Conservation (phyloP, 2,888 invertebrate species). For the Laothoe populi region DNA sequence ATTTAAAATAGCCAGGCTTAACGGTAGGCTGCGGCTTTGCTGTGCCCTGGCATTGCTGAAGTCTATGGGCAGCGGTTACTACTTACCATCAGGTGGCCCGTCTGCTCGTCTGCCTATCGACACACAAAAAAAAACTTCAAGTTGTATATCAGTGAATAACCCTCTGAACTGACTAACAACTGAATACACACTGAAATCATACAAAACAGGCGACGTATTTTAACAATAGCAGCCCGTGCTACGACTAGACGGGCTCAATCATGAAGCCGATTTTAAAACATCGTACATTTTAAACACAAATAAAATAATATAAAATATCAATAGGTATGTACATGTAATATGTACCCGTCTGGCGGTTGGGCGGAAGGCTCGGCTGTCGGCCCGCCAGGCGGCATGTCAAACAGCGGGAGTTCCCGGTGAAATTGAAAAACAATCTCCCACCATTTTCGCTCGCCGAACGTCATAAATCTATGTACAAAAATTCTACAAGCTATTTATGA, state of each 20-base stretch:
- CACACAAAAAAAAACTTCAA: too few species aligned
- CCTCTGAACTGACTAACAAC: too few species aligned
- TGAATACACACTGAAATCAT: not conserved
- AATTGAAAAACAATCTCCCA: conserved; percentile 86
- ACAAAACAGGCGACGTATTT: not conserved
- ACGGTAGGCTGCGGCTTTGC: too few species aligned
- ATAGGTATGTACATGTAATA: conserved; percentile 21
- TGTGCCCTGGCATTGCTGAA: too few species aligned
- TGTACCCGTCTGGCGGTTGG: conserved; percentile 34
- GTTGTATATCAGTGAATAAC: too few species aligned
- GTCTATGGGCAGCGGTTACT: too few species aligned
- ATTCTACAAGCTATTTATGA: conserved; percentile 84
- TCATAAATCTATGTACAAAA: conserved; percentile 85
- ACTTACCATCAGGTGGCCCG: too few species aligned
- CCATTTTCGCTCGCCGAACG: conserved; percentile 83
- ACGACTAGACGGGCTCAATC: too few species aligned
- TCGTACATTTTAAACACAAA: not conserved
- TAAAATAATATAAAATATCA: conserved; percentile 3
- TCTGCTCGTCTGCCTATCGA: too few species aligned
- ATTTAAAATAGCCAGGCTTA: too few species aligned
- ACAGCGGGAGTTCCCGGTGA: conserved; percentile 81
- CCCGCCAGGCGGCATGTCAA: conserved; percentile 76
- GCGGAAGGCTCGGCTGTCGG: conserved; percentile 51
- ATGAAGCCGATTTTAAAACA: too few species aligned
- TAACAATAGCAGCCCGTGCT: too few species aligned